A percentile compares a stretch with the other conserved stretches of the same genome.
Evolutionary conservation across 2,888 invertebrate species (phyloP).

Genomic region (Polydrusus tereticollis): DNA sequence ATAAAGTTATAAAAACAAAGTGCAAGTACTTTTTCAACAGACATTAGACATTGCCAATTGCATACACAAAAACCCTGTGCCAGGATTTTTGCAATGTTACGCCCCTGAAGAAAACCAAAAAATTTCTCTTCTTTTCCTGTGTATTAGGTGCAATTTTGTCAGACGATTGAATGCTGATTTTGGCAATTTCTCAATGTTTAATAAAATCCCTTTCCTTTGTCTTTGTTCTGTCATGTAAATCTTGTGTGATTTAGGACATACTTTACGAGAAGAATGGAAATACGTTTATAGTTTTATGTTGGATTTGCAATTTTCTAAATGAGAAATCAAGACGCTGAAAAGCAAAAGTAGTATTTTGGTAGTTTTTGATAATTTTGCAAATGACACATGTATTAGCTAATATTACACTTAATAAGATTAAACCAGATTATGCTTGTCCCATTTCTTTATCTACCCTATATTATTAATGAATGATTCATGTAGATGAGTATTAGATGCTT

Average conservation of each 20-base stretch:
- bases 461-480: conserved; percentile 4
- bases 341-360: not conserved
- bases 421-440: not conserved
- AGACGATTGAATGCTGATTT: conserved; percentile 8
- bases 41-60: too few species aligned
- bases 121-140: conserved; percentile 14
- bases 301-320: not conserved
- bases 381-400: not conserved
- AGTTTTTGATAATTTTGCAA: too few species aligned
- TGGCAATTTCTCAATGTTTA: not conserved
- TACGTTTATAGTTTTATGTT: too few species aligned
- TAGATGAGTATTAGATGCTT: not conserved
- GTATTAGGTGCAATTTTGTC: not conserved
- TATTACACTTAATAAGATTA: not conserved
- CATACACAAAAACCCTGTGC: too few species aligned
- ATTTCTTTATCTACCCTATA: not conserved
- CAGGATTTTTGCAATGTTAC: too few species aligned
- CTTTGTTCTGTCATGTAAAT: not conserved
- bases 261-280: not conserved
- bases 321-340: too few species aligned
- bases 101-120: not conserved
- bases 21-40: too few species aligned
- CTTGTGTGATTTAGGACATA: not conserved
- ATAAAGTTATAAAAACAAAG: too few species aligned
- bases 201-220: conserved; percentile 1